Evolutionary conservation across 2,888 invertebrate genomes (phyloP).

Genomic region (Trilocha varians): DNA sequence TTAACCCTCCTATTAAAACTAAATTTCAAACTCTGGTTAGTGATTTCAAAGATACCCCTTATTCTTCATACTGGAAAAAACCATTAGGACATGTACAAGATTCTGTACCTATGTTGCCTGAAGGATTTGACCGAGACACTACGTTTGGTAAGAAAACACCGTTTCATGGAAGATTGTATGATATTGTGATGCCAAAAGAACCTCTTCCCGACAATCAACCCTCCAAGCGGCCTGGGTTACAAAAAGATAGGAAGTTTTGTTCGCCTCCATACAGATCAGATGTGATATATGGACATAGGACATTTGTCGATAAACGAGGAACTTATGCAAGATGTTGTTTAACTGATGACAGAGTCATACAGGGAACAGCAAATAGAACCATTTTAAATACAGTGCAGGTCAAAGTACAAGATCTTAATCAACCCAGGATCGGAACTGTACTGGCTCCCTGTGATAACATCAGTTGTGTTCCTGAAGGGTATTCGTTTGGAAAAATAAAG

Average conservation of each 20-base stretch:
- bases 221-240: conserved; percentile 32
- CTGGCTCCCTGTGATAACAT: conserved; percentile 67
- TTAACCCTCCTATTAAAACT: conserved; percentile 43
- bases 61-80: conserved; percentile 52
- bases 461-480: conserved; percentile 52
- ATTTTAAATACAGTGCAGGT: conserved; percentile 51
- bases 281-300: conserved; percentile 56
- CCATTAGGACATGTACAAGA: conserved; percentile 37
- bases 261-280: conserved; percentile 50
- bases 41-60: conserved; percentile 48
- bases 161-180: conserved; percentile 40
- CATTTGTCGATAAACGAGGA: conserved; percentile 58
- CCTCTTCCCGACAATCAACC: conserved; percentile 37
- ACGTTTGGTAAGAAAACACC: conserved; percentile 46
- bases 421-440: conserved; percentile 45
- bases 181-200: conserved; percentile 49
- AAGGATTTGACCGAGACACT: conserved; percentile 40
- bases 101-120: conserved; percentile 50
- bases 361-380: conserved; percentile 42
- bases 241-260: conserved; percentile 42
- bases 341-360: conserved; percentile 39
- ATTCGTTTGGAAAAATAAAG: conserved; percentile 45
- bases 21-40: conserved; percentile 48
- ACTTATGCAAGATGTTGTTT: conserved; percentile 57
- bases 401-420: conserved; percentile 40